phyloP scores from a whole-genome alignment of 1,140 invertebrate species.

The Penaeus japonicus region DNA sequence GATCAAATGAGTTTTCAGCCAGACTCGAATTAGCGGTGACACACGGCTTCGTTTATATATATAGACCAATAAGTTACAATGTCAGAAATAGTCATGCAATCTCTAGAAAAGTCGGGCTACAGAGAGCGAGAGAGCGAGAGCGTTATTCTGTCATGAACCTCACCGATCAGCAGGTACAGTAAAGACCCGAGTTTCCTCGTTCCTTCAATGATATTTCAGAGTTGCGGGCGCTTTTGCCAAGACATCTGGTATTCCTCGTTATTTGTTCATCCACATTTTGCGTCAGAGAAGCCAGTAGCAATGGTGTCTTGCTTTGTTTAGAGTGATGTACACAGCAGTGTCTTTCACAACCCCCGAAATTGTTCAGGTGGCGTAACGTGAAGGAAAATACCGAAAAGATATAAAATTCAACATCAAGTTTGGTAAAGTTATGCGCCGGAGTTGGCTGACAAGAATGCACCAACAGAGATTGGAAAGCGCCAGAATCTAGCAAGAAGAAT shows the following conservation, averaged over 20 bases:
- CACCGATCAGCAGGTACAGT: background rate
- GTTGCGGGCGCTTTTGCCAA: background rate
- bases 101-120: background rate
- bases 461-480: too few relatives aligned
- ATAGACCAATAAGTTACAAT: too few relatives aligned
- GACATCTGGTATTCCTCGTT: background rate
- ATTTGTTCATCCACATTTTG: slow-evolving; percentile 3
- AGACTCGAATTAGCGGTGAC: too few relatives aligned
- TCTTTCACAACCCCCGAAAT: too few relatives aligned
- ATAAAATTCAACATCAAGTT: too few relatives aligned
- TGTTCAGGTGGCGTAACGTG: too few relatives aligned
- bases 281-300: background rate
- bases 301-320: background rate
- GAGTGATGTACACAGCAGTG: background rate
- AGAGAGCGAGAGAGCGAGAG: background rate
- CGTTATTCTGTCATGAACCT: background rate
- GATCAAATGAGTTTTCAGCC: too few relatives aligned
- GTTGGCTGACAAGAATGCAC: too few relatives aligned
- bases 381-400: too few relatives aligned
- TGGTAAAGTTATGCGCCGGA: too few relatives aligned
- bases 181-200: background rate
- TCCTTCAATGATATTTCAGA: background rate
- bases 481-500: background rate
- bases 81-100: too few relatives aligned
- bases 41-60: too few relatives aligned